Percentiles rank a stretch among this genome's conserved stretches.
phyloP scores from a whole-genome alignment of 2,888 invertebrate species.

The Eilema griseolum region DNA sequence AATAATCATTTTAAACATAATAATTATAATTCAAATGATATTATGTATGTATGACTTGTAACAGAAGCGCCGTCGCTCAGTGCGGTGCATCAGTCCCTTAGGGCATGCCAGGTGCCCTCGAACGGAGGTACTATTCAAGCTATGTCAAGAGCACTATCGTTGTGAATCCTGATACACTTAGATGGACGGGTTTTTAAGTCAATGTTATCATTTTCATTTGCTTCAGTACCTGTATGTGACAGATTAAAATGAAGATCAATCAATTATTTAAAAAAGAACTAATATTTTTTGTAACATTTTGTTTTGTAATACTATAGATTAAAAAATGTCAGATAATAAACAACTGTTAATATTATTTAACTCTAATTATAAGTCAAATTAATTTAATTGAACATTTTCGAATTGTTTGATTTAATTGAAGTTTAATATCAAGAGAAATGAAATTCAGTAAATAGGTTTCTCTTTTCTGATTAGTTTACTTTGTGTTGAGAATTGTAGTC shows the following conservation, averaged over 20 bases:
- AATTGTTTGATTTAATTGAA: too few relatives aligned
- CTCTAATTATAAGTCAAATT: too few relatives aligned
- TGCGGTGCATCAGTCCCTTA: constrained; percentile 82
- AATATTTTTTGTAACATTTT: neutral
- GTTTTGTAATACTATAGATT: neutral
- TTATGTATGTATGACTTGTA: constrained; percentile 33
- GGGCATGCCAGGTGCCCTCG: constrained; percentile 68
- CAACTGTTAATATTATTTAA: too few relatives aligned
- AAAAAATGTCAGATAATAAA: too few relatives aligned
- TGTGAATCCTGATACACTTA: constrained; percentile 25
- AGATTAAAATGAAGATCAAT: neutral
- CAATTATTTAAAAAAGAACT: neutral
- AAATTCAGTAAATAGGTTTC: neutral
- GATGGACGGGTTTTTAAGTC: constrained; percentile 19
- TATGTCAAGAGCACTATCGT: constrained; percentile 41
- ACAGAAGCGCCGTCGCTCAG: constrained; percentile 81
- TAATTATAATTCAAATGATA: constrained; percentile 1
- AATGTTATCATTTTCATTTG: neutral
- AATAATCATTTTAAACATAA: neutral
- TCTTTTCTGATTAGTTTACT: neutral
- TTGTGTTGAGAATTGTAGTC: neutral
- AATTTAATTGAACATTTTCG: too few relatives aligned
- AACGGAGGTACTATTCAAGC: constrained; percentile 63
- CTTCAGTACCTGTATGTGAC: neutral
- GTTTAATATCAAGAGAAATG: too few relatives aligned